phyloP scores from a whole-genome alignment of 2,888 invertebrate species.

The Tubiluchus corallicola region DNA sequence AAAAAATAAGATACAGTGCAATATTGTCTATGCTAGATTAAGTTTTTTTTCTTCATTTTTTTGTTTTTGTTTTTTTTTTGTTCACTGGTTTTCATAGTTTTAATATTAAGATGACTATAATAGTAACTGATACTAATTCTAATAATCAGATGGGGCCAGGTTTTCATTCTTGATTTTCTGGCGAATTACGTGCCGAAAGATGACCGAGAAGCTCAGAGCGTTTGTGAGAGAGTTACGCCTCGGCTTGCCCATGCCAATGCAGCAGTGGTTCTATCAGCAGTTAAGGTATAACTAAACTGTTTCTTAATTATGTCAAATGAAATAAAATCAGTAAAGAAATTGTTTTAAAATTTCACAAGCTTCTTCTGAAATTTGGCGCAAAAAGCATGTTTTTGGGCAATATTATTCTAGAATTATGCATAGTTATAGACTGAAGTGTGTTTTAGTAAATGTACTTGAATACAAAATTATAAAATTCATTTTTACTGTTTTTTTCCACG shows the following conservation, averaged over 20 bases:
- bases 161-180: conserved; percentile 90
- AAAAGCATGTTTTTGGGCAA: background rate
- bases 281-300: conserved; percentile 42
- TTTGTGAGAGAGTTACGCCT: conserved; percentile 92
- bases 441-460: too few relatives aligned
- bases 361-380: background rate
- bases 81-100: background rate
- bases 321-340: background rate
- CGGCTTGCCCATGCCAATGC: conserved; percentile 96
- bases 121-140: background rate
- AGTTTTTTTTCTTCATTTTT: too few relatives aligned
- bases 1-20: too few relatives aligned
- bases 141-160: conserved; percentile 59
- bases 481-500: too few relatives aligned
- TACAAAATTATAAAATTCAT: too few relatives aligned
- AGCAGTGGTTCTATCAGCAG: conserved; percentile 92
- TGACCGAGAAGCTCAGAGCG: conserved; percentile 92
- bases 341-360: background rate
- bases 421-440: too few relatives aligned
- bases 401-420: too few relatives aligned
- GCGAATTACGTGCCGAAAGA: conserved; percentile 93
- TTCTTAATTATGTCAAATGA: background rate
- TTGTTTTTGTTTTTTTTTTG: background rate
- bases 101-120: conserved; percentile 4
- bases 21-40: background rate